Percentiles rank a stretch among this genome's conserved stretches.
Evolutionary conservation across 2,888 invertebrate species (phyloP).

Genomic region (Drosophila vallismaia): DNA sequence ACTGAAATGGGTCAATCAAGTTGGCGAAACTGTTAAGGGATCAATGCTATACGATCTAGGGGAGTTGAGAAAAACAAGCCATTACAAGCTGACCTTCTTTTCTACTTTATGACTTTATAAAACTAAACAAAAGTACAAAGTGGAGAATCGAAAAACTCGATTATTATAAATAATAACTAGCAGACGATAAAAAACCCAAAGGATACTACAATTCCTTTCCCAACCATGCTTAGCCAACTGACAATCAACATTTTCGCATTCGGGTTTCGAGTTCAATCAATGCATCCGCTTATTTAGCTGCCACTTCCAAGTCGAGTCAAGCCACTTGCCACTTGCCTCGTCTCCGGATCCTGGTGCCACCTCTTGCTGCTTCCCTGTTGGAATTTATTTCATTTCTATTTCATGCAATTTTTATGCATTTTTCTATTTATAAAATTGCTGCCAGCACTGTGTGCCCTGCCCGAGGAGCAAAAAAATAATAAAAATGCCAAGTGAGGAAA

Average conservation of each 20-base stretch:
- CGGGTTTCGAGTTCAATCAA: conserved; percentile 61
- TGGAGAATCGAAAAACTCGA: not conserved
- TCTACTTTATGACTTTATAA: not conserved
- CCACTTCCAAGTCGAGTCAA: conserved; percentile 38
- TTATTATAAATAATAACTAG: not conserved
- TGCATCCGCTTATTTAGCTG: conserved; percentile 59
- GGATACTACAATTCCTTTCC: conserved; percentile 13
- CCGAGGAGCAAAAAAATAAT: conserved; percentile 31
- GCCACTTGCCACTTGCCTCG: conserved; percentile 23
- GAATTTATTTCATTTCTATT: conserved; percentile 67
- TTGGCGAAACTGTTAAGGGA: conserved; percentile 35
- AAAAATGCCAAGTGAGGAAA: conserved; percentile 49
- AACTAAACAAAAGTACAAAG: not conserved
- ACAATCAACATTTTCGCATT: conserved; percentile 50
- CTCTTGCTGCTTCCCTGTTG: conserved; percentile 28
- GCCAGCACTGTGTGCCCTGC: conserved; percentile 18
- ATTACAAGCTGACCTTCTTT: conserved; percentile 1
- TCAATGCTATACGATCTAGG: conserved; percentile 33
- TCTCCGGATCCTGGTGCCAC: not conserved
- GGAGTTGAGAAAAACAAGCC: conserved; percentile 6
- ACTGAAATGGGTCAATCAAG: conserved; percentile 38
- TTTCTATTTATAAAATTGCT: conserved; percentile 55
- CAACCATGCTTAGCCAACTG: conserved; percentile 21
- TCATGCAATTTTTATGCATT: conserved; percentile 57
- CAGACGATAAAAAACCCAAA: not conserved